These are phyloP conservation scores for Aphidius gifuensis DNA, from an alignment of 1,140 invertebrate species.

Conservation along the genomic window DNA sequence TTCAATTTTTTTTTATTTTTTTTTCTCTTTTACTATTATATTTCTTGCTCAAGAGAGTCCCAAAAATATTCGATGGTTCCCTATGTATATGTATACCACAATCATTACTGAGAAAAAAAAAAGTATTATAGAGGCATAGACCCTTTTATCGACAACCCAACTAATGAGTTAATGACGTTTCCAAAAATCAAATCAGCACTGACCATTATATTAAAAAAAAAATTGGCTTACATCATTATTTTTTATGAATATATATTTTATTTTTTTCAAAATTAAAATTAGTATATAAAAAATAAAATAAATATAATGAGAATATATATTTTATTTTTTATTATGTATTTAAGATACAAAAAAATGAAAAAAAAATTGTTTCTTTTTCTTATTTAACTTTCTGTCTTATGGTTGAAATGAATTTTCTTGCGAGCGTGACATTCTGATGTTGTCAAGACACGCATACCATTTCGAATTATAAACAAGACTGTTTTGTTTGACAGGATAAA, in stretches of 20 bases:
- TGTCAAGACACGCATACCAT: conserved; percentile 1
- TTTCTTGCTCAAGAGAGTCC: not conserved
- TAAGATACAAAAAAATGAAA: not conserved
- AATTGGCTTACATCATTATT: no score
- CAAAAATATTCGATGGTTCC: no score
- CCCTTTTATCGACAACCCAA: conserved; percentile 23
- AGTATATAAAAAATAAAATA: no score
- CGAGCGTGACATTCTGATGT: not conserved
- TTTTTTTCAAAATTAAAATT: not conserved
- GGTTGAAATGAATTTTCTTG: conserved; percentile 20
- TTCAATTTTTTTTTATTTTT: conserved; percentile 16
- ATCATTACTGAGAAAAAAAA: no score
- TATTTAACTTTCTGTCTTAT: conserved; percentile 17
- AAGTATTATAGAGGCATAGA: not conserved
- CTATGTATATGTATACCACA: no score
- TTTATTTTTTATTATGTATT: not conserved
- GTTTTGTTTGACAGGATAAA: conserved; percentile 5
- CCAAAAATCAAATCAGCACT: conserved; percentile 28
- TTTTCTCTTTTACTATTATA: conserved; percentile 15
- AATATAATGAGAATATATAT: no score
- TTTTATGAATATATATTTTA: no score
- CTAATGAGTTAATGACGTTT: conserved; percentile 42
- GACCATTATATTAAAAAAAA: no score
- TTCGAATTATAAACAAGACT: not conserved
- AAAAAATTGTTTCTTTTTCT: conserved; percentile 2